These are phyloP conservation scores for Apocheima hispidaria DNA, from an alignment of 2,888 invertebrate genomes.

Conservation along the genomic window DNA sequence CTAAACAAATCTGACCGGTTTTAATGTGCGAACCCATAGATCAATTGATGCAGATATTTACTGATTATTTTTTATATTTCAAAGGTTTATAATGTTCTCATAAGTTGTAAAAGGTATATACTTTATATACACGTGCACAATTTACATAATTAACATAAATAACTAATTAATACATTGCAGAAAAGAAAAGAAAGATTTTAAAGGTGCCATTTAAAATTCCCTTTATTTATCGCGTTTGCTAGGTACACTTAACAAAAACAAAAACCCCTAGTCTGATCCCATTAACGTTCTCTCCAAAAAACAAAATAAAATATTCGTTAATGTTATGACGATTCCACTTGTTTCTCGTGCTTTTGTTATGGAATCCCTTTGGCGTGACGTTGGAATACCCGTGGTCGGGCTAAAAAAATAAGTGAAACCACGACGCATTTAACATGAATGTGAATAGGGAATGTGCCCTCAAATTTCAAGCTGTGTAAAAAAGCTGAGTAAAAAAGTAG, in stretches of 20 bases:
- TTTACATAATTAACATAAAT: too few species aligned
- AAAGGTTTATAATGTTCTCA: too few species aligned
- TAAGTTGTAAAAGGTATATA: too few species aligned
- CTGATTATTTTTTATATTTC: too few species aligned
- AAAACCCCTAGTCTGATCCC: not conserved
- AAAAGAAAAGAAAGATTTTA: not conserved
- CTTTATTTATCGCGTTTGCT: not conserved
- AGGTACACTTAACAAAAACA: not conserved
- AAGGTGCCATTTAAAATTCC: not conserved
- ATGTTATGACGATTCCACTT: conserved; percentile 9
- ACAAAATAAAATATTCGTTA: conserved; percentile 8
- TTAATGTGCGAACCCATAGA: too few species aligned
- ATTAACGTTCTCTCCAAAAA: not conserved
- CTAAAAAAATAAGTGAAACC: not conserved
- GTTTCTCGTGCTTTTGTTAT: conserved; percentile 4
- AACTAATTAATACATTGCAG: too few species aligned
- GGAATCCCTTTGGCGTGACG: conserved; percentile 1
- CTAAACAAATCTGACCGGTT: too few species aligned
- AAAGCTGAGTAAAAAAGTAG: not conserved
- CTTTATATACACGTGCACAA: too few species aligned
- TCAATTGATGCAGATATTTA: too few species aligned
- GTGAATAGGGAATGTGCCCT: not conserved
- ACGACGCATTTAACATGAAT: conserved; percentile 5
- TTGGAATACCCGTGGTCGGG: not conserved
- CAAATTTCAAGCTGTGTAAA: not conserved